Evolutionary conservation across 1,140 invertebrate genomes (phyloP).

Genomic region (Polyergus mexicanus): DNA sequence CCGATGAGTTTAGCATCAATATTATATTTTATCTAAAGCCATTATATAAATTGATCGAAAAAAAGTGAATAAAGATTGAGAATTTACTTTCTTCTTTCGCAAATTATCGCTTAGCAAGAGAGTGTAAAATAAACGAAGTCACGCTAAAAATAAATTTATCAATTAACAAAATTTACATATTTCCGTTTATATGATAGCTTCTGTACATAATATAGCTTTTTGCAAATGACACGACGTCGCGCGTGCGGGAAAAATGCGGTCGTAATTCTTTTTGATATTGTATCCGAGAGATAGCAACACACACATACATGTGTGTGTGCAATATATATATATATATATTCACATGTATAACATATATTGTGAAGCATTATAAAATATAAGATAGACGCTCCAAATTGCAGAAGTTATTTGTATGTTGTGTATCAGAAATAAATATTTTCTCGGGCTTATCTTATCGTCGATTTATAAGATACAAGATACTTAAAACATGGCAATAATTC

Average conservation of each 20-base stretch:
- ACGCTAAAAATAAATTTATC: slow-evolving; percentile 71
- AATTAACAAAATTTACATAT: slow-evolving; percentile 62
- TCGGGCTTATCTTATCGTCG: slow-evolving; percentile 62
- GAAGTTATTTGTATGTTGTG: not conserved
- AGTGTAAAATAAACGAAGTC: not conserved
- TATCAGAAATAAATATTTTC: slow-evolving; percentile 35
- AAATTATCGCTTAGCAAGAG: not conserved
- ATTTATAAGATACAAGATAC: slow-evolving; percentile 56
- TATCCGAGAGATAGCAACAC: slow-evolving; percentile 2
- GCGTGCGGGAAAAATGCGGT: not conserved
- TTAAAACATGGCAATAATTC: not conserved
- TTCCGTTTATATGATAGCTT: slow-evolving; percentile 57
- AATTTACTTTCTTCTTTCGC: slow-evolving; percentile 42
- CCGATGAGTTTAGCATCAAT: not conserved
- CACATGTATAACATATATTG: not conserved
- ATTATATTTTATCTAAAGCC: slow-evolving; percentile 15
- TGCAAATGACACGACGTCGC: not conserved
- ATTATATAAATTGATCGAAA: not conserved
- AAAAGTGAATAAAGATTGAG: slow-evolving; percentile 26
- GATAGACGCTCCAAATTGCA: slow-evolving; percentile 3
- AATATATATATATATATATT: not conserved
- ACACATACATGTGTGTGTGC: no score
- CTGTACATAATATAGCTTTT: slow-evolving; percentile 25
- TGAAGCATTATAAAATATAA: not conserved
- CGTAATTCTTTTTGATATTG: slow-evolving; percentile 19